Base-by-base conservation (phyloP, 2,888 invertebrate species). In the Heliconius cydno region DNA sequence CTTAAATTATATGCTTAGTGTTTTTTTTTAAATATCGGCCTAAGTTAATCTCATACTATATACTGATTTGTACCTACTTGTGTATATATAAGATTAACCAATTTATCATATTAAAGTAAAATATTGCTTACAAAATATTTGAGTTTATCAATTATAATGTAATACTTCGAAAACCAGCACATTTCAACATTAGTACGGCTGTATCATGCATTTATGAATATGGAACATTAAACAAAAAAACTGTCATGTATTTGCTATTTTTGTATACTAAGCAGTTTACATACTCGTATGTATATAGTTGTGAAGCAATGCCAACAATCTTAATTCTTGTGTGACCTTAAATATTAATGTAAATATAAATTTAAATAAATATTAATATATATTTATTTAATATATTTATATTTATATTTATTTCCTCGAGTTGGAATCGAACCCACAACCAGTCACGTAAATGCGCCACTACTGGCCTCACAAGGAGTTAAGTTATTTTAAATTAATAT, bases 221-320 rank as follows among this genome's bases (percentile, higher is more conserved):
- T 73, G 73, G 75, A 66, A 75, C 46, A 46, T 41, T 46, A 76
- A 76, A 76, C 67, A 67, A 76, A 67, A 52, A 67, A 76, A 76
- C 15, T 67, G 66, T 68, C 76, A 57, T 76, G 67, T 76, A 25
- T 76, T 57, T 34, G 57, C 67, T 34, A 76, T 76, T 57, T 52
- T 34, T 57, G 76, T 57, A 67, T 57, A 76, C 76, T 67, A 57
- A 66, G 34, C 57, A 76, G 66, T 67, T 67, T 63, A 57, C 67
- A 65, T 34, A 52, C 34, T 34, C 34, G 34, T 57, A 15, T 15
- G 12, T 19, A 5, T 15, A 6, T 52, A 19, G 0, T 15, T 34
- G 34, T 76, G 78, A 73, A 19, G 78, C 28, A 65, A 72, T 72
- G 0, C 9, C 22, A 57, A 57, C 57, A 3, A 57, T 57, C n/a